phyloP scores from a whole-genome alignment of 1,140 invertebrate species.

The Panulirus ornatus region DNA sequence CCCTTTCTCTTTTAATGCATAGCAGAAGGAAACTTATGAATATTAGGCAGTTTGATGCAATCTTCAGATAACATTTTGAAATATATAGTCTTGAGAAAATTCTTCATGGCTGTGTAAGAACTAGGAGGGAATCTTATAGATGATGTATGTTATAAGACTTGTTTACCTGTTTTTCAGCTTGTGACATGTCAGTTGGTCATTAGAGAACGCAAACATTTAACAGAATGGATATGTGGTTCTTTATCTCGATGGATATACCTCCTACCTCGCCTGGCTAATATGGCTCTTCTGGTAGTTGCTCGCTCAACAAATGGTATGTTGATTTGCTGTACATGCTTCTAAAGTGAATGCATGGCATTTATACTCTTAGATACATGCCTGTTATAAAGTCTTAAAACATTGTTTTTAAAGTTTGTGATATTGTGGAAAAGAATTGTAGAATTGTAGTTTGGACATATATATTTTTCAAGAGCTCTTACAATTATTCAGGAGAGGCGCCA shows the following conservation, averaged over 20 bases:
- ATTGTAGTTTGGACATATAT: slow-evolving; percentile 3
- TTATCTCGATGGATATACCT: slow-evolving; percentile 50
- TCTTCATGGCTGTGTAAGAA: no score
- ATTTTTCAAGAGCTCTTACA: no score
- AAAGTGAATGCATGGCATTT: background rate
- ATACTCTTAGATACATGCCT: background rate
- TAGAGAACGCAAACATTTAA: slow-evolving; percentile 38
- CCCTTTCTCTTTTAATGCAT: no score
- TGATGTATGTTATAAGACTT: no score
- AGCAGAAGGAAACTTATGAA: no score
- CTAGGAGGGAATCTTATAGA: no score
- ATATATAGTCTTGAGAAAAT: no score
- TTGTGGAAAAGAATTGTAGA: no score
- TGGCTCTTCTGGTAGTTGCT: slow-evolving; percentile 43
- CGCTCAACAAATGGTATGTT: slow-evolving; percentile 3
- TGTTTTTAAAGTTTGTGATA: background rate
- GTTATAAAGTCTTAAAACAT: background rate
- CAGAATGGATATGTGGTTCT: slow-evolving; percentile 51
- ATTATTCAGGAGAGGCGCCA: background rate
- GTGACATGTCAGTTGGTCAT: slow-evolving; percentile 54
- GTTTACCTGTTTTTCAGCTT: slow-evolving; percentile 51
- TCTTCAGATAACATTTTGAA: no score
- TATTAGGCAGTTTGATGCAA: no score
- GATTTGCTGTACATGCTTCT: no score
- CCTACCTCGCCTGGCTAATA: slow-evolving; percentile 53